Conservation (phyloP, 2,113 vertebrate genomes). For the Machaerirhynchus nigripectus region DNA sequence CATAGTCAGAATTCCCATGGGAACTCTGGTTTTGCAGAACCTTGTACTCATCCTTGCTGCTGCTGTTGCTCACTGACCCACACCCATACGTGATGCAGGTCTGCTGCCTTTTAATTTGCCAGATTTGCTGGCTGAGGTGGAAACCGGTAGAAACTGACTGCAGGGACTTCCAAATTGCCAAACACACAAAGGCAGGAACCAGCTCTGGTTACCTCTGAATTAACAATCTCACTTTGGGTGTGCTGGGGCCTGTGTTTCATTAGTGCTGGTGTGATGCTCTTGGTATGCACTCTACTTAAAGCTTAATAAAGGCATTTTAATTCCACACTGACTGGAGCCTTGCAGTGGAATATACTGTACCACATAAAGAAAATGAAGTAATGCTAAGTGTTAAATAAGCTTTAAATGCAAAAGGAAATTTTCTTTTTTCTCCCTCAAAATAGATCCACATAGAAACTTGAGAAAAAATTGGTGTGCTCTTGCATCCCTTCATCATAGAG, state of each 20-base stretch:
- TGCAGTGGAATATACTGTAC: background rate
- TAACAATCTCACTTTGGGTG: background rate
- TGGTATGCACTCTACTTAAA: background rate
- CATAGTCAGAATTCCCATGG: background rate
- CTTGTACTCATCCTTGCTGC: background rate
- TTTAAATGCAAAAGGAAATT: constrained; percentile 1
- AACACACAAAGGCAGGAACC: background rate
- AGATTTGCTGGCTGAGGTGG: background rate
- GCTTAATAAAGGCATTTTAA: constrained; percentile 1
- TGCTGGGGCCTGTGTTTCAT: background rate
- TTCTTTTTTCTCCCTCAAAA: background rate
- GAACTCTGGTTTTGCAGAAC: background rate
- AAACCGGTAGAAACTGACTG: background rate
- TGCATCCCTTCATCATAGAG: background rate
- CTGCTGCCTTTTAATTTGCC: background rate
- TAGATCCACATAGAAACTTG: background rate
- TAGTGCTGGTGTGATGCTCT: background rate
- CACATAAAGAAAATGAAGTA: background rate
- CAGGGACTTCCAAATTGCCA: background rate
- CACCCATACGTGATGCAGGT: accelerated
- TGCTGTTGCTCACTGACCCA: background rate
- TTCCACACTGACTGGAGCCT: background rate
- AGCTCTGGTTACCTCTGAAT: background rate
- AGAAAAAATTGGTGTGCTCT: background rate
- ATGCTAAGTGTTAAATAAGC: constrained; percentile 15